phyloP scores from a whole-genome alignment of 1,140 invertebrate genomes.

The Drusus annulatus region DNA sequence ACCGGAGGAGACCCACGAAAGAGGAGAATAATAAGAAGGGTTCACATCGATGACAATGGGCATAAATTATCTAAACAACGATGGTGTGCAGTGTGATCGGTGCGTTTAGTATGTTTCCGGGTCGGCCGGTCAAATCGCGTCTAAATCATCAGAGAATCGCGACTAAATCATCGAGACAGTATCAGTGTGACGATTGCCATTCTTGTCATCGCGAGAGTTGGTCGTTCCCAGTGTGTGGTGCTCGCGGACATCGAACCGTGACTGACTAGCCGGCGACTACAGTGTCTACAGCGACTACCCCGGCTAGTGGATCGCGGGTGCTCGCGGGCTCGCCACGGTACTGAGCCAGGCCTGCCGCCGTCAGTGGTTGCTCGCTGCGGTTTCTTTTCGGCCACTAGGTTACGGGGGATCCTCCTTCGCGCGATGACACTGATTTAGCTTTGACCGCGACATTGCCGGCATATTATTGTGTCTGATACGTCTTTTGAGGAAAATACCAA shows the following conservation, averaged over 20 bases:
- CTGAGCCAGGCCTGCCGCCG: background rate
- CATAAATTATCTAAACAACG: conserved; percentile 14
- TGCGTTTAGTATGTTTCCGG: background rate
- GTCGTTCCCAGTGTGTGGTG: background rate
- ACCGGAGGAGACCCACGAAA: no score
- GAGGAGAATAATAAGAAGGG: background rate
- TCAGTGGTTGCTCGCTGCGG: background rate
- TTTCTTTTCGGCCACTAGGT: conserved; percentile 11
- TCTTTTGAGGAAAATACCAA: no score
- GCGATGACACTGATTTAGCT: background rate
- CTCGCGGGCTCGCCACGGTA: background rate
- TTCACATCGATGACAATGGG: conserved; percentile 2
- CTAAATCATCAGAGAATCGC: conserved; percentile 14
- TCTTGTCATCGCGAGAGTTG: conserved; percentile 22
- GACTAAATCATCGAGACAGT: conserved; percentile 7
- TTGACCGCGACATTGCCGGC: no score
- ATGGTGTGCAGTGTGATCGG: background rate
- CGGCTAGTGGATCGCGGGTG: background rate
- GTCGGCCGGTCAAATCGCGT: background rate
- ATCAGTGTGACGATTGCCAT: conserved; percentile 11
- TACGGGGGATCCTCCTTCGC: background rate
- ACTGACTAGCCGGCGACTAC: background rate
- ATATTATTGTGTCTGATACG: no score
- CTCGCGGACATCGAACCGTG: no score
- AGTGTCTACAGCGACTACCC: background rate